Base-by-base conservation (phyloP, 2,888 invertebrate species). In the Entomobrya proxima region DNA sequence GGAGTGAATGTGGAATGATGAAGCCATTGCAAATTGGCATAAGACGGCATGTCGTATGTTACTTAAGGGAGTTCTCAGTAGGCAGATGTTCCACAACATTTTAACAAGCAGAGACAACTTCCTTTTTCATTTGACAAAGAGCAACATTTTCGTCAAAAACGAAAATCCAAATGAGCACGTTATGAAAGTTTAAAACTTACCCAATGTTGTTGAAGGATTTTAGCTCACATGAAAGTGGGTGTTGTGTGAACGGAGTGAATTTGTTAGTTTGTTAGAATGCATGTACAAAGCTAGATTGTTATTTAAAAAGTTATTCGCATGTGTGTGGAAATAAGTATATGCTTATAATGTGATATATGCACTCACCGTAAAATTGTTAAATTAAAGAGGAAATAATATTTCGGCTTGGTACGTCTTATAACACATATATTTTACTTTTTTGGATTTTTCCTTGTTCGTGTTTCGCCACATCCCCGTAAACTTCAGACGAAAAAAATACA, bases 401-500 rank as follows among this genome's bases (percentile, higher is more conserved):
- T 50, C n/a, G 6, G 21, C 21, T 6, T 50, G 32, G 6, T n/a
- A n/a, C n/a, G n/a, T n/a, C n/a, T n/a, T n/a, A 61, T 35, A 21
- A 37, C 7, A 35, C 30, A 24, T 15, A 61, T 64, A 24, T 44
- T 72, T 15, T 44, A 13, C 7, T 4, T 47, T 72, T 72, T 72
- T 72, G 24, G 27, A 9, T 27, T 55, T 72, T 44, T 44, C 69
- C 40, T 72, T 44, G 47, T 27, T 72, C 47, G n/a, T 47, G n/a
- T 9, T 72, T 7, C 21, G 21, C 9, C 9, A 18, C 3, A n/a
- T 55, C 21, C 18, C 3, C n/a, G 64, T 64, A 4, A n/a, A 67
- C 67, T 81, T 15, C 79, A 88, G 88, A 86, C 27, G 88, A 88
- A 52, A 87, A 81, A 50, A 50, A 74, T 58, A 64, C 79, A 27